Conservation (phyloP, 1,140 invertebrate species). For the Achatina immaculata region DNA sequence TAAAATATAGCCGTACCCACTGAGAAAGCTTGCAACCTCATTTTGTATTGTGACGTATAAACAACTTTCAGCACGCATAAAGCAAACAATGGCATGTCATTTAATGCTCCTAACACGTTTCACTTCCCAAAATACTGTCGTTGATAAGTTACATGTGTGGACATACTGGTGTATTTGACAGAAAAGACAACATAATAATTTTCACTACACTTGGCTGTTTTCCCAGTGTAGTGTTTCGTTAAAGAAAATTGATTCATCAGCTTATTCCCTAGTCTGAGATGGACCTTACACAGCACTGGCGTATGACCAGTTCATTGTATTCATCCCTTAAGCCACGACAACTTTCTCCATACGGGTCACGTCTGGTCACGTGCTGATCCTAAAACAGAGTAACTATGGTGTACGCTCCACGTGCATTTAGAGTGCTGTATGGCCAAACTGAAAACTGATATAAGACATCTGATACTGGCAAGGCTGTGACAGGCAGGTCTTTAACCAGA, state of each 20-base stretch:
- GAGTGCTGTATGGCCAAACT: neutral
- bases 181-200: neutral
- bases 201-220: neutral
- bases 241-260: neutral
- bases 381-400: neutral
- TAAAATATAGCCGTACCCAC: too few species aligned
- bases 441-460: neutral
- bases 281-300: neutral
- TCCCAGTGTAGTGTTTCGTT: neutral
- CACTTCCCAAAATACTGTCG: neutral
- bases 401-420: neutral
- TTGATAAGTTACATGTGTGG: neutral
- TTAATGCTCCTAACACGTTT: neutral
- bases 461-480: too few species aligned
- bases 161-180: neutral
- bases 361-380: neutral
- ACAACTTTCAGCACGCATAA: neutral
- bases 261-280: neutral
- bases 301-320: neutral
- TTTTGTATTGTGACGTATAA: too few species aligned
- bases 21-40: too few species aligned
- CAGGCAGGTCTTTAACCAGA: too few species aligned
- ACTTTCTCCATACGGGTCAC: neutral
- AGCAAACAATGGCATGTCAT: neutral
- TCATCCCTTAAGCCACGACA: neutral